These are phyloP conservation scores for Vombatus ursinus DNA, from an alignment of 2,113 vertebrate species.

Conservation along the genomic window DNA sequence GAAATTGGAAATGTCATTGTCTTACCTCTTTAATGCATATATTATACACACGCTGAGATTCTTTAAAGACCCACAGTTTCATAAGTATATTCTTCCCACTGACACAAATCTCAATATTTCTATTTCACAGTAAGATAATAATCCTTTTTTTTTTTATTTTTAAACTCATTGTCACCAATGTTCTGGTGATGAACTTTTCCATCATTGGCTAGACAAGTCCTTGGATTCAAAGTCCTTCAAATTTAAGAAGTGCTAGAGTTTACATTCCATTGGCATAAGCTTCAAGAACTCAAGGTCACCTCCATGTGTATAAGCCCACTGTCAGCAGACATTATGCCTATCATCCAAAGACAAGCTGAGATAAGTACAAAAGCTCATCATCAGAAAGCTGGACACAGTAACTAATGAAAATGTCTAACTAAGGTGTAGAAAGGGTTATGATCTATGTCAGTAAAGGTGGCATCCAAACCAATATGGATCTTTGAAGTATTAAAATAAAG, in stretches of 20 bases:
- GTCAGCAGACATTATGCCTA: background rate
- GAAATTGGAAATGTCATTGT: conserved; percentile 15
- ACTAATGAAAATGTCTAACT: background rate
- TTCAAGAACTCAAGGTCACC: background rate
- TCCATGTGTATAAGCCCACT: background rate
- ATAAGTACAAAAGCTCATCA: background rate
- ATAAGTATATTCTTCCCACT: background rate
- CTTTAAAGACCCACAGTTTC: background rate
- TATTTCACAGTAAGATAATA: background rate
- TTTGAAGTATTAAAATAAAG: background rate
- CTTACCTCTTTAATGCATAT: conserved; percentile 2
- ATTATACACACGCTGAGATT: background rate
- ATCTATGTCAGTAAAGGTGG: background rate
- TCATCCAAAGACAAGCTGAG: background rate
- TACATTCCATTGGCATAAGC: background rate
- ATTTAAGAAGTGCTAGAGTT: background rate
- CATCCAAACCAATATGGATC: background rate
- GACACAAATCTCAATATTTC: background rate
- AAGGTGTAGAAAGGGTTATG: background rate
- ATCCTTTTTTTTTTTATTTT: background rate
- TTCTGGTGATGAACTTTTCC: background rate
- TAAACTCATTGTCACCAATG: background rate
- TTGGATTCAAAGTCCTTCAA: background rate
- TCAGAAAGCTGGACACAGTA: background rate
- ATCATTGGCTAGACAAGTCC: background rate